A percentile compares a stretch with the other conserved stretches of the same genome.
Evolutionary conservation across 2,797 vertebrate genomes (phyloP).

Genomic region (Capromys pilorides): DNA sequence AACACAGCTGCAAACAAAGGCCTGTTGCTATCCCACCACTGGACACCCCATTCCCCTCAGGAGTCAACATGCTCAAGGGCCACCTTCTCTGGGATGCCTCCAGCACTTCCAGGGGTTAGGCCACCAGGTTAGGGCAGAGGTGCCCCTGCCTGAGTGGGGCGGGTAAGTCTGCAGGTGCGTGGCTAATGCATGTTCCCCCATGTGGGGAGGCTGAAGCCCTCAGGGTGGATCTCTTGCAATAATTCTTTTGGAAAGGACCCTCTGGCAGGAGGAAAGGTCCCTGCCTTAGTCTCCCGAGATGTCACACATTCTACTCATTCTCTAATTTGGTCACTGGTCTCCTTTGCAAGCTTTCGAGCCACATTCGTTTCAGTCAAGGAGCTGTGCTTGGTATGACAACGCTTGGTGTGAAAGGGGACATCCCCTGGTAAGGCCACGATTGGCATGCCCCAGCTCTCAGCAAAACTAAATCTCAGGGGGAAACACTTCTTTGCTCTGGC

Average conservation of each 20-base stretch:
- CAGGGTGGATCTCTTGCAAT: too few species aligned
- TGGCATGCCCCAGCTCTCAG: not conserved
- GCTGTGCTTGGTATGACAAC: not conserved
- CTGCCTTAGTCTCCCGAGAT: fast-evolving
- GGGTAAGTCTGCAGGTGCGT: not conserved
- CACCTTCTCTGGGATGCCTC: not conserved
- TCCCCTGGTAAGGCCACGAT: not conserved
- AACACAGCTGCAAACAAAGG: not conserved
- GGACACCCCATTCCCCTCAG: fast-evolving
- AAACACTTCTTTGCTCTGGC: fast-evolving
- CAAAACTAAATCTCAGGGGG: not conserved
- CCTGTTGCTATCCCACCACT: fast-evolving
- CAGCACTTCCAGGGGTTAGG: not conserved
- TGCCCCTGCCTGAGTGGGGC: not conserved
- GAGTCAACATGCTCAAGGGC: fast-evolving
- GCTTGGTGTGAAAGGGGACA: fast-evolving
- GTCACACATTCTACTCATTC: not conserved
- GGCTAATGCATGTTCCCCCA: fast-evolving
- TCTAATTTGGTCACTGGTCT: not conserved
- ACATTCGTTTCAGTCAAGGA: fast-evolving
- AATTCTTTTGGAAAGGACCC: not conserved
- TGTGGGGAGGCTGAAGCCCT: fast-evolving
- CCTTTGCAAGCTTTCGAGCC: not conserved
- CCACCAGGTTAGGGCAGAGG: fast-evolving
- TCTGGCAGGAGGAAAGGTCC: not conserved